A percentile compares a stretch with the other conserved stretches of the same genome.
Evolutionary conservation across 2,113 vertebrate species (phyloP).

Genomic region (Myiopsitta monachus): DNA sequence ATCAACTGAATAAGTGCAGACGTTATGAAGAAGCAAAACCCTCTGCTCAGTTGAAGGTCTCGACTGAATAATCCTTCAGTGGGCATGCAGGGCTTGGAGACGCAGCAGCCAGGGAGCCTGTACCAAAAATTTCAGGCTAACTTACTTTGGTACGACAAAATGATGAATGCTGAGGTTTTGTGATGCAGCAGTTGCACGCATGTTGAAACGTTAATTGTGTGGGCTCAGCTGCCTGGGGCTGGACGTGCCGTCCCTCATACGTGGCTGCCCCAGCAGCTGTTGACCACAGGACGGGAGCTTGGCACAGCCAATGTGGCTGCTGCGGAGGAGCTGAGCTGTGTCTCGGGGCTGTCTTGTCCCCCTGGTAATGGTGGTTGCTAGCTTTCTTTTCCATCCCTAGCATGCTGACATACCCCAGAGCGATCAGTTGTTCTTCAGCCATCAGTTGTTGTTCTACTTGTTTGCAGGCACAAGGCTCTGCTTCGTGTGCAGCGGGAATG

Average conservation of each 20-base stretch:
- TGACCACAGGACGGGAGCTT: background rate
- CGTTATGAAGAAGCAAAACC: background rate
- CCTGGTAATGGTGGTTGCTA: background rate
- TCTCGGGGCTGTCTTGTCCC: background rate
- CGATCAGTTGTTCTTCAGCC: background rate
- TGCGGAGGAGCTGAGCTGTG: background rate
- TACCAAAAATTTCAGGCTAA: background rate
- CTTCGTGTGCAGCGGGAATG: background rate
- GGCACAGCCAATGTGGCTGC: background rate
- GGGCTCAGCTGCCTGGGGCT: slow-evolving; percentile 10
- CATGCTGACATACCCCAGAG: fast-evolving
- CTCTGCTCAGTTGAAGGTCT: background rate
- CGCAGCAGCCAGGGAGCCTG: background rate
- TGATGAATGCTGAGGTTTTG: slow-evolving; percentile 57
- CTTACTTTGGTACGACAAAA: slow-evolving; percentile 5
- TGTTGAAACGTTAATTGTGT: slow-evolving; percentile 43
- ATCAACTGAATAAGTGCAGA: background rate
- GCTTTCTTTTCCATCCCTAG: background rate
- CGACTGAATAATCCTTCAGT: background rate
- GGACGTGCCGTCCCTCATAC: background rate
- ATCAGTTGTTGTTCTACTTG: background rate
- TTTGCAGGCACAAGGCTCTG: background rate
- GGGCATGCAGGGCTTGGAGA: background rate
- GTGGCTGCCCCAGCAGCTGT: background rate
- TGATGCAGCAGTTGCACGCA: background rate